A percentile compares a stretch with the other conserved stretches of the same genome.
phyloP scores from a whole-genome alignment of 2,797 vertebrate species.

The Euthynnus affinis region DNA sequence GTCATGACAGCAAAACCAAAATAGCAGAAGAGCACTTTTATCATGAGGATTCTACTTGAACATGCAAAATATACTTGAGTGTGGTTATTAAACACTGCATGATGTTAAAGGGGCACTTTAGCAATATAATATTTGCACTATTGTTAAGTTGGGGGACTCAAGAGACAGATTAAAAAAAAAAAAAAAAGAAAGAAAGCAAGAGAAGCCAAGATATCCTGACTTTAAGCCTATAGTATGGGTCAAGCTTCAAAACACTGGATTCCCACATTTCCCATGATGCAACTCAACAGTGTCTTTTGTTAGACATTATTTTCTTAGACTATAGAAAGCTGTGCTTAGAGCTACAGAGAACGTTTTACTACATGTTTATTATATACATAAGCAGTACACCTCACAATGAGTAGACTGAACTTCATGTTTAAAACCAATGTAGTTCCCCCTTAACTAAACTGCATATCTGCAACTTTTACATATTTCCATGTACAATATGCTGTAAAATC shows the following conservation, averaged over 20 bases:
- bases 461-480: background rate
- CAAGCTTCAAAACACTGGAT: too few relatives aligned
- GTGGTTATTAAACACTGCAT: background rate
- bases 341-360: too few relatives aligned
- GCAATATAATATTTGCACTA: background rate
- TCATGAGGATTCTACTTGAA: background rate
- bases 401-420: background rate
- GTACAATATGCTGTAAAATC: constrained; percentile 4
- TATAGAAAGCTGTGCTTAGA: too few relatives aligned
- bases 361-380: too few relatives aligned
- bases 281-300: too few relatives aligned
- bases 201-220: too few relatives aligned
- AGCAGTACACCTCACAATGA: background rate
- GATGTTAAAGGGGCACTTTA: background rate
- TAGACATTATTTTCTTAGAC: too few relatives aligned
- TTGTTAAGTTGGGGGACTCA: background rate
- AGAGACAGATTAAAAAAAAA: too few relatives aligned
- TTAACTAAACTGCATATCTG: background rate
- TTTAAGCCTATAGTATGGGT: too few relatives aligned
- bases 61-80: background rate
- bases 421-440: background rate
- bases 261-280: too few relatives aligned
- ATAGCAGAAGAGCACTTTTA: background rate
- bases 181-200: too few relatives aligned
- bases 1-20: constrained; percentile 6